A percentile compares a stretch with the other conserved stretches of the same genome.
phyloP scores from a whole-genome alignment of 2,797 vertebrate genomes.

The Arctocebus calabarensis region DNA sequence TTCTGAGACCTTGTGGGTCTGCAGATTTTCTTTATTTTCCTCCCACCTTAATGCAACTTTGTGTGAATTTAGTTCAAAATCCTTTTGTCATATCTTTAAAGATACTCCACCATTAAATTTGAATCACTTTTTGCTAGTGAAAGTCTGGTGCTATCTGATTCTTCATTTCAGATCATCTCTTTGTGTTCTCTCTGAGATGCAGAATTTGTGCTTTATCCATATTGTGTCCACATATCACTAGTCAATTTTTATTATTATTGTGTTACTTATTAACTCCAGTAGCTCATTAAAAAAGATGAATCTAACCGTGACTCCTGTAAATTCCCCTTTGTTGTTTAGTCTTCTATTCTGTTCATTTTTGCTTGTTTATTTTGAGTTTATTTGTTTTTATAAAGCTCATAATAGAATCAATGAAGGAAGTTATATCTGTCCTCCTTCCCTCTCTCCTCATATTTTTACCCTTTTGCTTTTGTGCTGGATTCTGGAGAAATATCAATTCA shows the following conservation, averaged over 20 bases:
- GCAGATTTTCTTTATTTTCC: background rate
- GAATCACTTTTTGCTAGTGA: background rate
- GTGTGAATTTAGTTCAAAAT: background rate
- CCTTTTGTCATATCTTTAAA: background rate
- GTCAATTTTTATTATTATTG: too few species aligned
- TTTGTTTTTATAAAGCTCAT: background rate
- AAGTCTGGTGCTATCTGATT: background rate
- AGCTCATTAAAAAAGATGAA: too few species aligned
- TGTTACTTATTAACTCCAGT: too few species aligned
- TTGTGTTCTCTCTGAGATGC: background rate
- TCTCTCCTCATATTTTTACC: background rate
- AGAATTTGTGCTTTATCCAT: background rate
- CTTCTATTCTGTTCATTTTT: background rate
- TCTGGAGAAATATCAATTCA: background rate
- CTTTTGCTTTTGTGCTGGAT: background rate
- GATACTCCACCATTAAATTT: background rate
- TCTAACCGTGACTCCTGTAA: background rate
- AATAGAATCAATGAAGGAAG: background rate
- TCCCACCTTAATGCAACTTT: background rate
- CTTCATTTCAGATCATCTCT: background rate
- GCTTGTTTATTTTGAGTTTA: background rate
- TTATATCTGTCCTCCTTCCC: background rate
- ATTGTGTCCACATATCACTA: background rate
- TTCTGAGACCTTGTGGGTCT: background rate
- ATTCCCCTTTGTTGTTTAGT: background rate